A percentile compares a stretch with the other conserved stretches of the same genome.
Evolutionary conservation across 1,140 invertebrate genomes (phyloP).

Genomic region (Solenopsis invicta): DNA sequence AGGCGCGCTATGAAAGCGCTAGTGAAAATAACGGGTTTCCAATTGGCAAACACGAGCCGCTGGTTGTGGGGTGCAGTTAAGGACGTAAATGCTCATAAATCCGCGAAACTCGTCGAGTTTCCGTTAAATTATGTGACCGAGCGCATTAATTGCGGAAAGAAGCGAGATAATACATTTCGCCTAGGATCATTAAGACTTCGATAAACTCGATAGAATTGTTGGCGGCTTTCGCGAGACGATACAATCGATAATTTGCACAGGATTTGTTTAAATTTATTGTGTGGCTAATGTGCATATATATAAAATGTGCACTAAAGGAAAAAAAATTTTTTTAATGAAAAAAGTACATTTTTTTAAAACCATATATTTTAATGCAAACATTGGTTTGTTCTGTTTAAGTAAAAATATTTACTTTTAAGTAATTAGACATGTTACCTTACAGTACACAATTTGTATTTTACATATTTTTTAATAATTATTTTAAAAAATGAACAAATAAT

Average conservation of each 20-base stretch:
- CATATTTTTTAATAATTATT: too few relatives aligned
- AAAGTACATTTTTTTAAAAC: too few relatives aligned
- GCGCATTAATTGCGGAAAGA: constrained; percentile 24
- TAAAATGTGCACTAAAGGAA: too few relatives aligned
- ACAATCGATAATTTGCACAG: constrained; percentile 21
- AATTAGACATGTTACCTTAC: too few relatives aligned
- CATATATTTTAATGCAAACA: too few relatives aligned
- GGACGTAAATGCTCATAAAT: constrained; percentile 35
- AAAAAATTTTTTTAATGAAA: too few relatives aligned
- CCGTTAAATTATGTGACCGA: constrained; percentile 24
- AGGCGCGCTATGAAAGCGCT: constrained; percentile 63
- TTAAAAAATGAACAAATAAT: too few relatives aligned
- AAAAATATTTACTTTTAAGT: too few relatives aligned
- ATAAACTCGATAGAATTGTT: constrained; percentile 26
- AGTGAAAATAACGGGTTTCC: constrained; percentile 66
- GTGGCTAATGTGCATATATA: background rate
- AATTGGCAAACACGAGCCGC: background rate
- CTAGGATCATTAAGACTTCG: background rate
- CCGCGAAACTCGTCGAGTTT: constrained; percentile 8
- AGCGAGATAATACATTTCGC: constrained; percentile 20
- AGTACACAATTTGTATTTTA: too few relatives aligned
- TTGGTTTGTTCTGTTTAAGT: too few relatives aligned
- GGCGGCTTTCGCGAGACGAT: background rate
- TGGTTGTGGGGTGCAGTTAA: constrained; percentile 6
- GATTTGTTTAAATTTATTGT: constrained; percentile 20